phyloP scores from a whole-genome alignment of 1,140 invertebrate genomes.

The Apocrypta bakeri region DNA sequence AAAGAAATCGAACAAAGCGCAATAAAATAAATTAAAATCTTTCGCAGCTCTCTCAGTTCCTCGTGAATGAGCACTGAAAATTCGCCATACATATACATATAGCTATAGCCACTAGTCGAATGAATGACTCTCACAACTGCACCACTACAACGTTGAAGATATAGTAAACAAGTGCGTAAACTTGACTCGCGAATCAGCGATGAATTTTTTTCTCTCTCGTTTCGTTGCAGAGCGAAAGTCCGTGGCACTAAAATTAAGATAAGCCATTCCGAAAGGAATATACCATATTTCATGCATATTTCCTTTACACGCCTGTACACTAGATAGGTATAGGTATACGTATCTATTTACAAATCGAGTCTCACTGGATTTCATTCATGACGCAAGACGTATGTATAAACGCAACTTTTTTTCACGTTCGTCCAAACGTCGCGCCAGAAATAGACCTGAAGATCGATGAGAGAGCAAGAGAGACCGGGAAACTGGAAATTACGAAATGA shows the following conservation, averaged over 20 bases:
- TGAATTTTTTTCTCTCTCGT: not conserved
- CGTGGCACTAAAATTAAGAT: conserved; percentile 26
- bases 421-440: not conserved
- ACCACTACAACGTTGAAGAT: not conserved
- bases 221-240: conserved; percentile 10
- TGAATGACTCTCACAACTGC: not conserved
- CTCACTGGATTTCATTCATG: not conserved
- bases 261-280: not conserved
- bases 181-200: not conserved
- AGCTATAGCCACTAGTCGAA: not conserved
- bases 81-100: not conserved
- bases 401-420: not conserved
- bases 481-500: conserved; percentile 2
- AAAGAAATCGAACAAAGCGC: not conserved
- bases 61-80: conserved; percentile 1
- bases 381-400: not conserved
- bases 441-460: not conserved
- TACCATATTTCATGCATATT: not conserved
- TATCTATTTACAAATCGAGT: not conserved
- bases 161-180: conserved; percentile 38
- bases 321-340: too few relatives aligned
- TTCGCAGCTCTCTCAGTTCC: not conserved
- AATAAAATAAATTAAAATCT: not conserved
- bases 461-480: not conserved
- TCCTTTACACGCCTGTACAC: too few relatives aligned